Conservation (phyloP, 35 echinoderm and acorn worm genomes). For the Eucidaris tribuloides region DNA sequence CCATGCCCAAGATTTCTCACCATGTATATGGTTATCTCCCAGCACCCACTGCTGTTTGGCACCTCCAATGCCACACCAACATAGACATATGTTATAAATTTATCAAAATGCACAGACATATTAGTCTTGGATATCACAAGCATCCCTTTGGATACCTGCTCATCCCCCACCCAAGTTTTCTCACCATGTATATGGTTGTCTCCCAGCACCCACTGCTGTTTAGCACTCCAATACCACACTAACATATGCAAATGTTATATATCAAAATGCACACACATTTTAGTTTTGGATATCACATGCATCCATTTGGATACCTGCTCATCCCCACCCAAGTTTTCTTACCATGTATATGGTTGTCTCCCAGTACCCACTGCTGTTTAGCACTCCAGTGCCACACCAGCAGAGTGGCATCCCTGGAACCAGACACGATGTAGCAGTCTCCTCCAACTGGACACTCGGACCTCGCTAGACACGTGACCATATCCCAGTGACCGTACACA, state of each 20-base stretch:
- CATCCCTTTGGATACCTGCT: no score
- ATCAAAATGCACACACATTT: no score
- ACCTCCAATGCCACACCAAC: constrained; percentile 99
- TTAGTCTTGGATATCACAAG: no score
- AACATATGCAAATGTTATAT: no score
- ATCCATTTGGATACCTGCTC: no score
- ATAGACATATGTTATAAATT: no score
- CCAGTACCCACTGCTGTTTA: constrained; percentile 97
- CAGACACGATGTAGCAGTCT: constrained; percentile 96
- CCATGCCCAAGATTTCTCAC: constrained; percentile 36
- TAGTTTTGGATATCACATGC: no score
- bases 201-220: constrained; percentile 95
- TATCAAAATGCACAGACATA: no score
- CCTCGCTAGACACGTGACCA: constrained; percentile 91
- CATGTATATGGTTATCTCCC: constrained; percentile 88
- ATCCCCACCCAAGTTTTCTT: not conserved
- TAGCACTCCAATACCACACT: constrained; percentile 99
- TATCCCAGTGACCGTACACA: constrained; percentile 99
- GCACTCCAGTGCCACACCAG: constrained; percentile 99
- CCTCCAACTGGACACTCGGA: constrained; percentile 97
- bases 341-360: constrained; percentile 93
- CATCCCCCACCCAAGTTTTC: not conserved
- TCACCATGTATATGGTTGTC: constrained; percentile 92
- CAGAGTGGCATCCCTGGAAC: constrained; percentile 91
- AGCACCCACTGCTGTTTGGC: constrained; percentile 96